Evolutionary conservation across 2,888 invertebrate species (phyloP).

Genomic region (Stictocephala bisonia): DNA sequence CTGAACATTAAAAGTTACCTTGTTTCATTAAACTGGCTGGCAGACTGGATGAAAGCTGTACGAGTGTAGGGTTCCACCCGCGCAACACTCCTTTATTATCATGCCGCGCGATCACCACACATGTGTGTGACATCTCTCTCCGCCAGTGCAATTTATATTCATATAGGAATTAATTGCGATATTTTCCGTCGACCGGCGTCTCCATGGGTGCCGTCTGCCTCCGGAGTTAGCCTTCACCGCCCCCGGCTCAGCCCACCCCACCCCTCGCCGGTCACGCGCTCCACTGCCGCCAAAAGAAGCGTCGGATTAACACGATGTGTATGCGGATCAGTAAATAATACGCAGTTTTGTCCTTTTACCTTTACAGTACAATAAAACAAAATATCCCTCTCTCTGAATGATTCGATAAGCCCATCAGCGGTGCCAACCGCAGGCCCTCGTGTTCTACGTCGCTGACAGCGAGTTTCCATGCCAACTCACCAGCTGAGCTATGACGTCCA

Average conservation of each 20-base stretch:
- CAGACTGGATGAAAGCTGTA: too few relatives aligned
- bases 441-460: too few relatives aligned
- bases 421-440: conserved; percentile 23
- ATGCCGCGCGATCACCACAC: conserved; percentile 35
- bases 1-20: too few relatives aligned
- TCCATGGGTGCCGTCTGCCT: too few relatives aligned
- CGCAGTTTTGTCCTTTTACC: conserved; percentile 40
- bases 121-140: conserved; percentile 40
- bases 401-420: conserved; percentile 32
- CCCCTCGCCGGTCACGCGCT: too few relatives aligned
- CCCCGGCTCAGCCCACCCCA: too few relatives aligned
- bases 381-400: conserved; percentile 29
- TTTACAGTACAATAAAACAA: conserved; percentile 37
- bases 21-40: too few relatives aligned
- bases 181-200: conserved; percentile 17
- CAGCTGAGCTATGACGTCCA: too few relatives aligned
- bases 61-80: too few relatives aligned
- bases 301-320: conserved; percentile 30
- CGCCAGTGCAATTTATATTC: conserved; percentile 30
- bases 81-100: conserved; percentile 31
- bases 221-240: too few relatives aligned
- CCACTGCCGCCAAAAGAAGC: too few relatives aligned
- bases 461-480: too few relatives aligned
- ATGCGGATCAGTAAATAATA: conserved; percentile 26
- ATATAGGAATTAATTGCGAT: conserved; percentile 37